Evolutionary conservation across 1,140 invertebrate species (phyloP).

Genomic region (Drosophila prosaltans): DNA sequence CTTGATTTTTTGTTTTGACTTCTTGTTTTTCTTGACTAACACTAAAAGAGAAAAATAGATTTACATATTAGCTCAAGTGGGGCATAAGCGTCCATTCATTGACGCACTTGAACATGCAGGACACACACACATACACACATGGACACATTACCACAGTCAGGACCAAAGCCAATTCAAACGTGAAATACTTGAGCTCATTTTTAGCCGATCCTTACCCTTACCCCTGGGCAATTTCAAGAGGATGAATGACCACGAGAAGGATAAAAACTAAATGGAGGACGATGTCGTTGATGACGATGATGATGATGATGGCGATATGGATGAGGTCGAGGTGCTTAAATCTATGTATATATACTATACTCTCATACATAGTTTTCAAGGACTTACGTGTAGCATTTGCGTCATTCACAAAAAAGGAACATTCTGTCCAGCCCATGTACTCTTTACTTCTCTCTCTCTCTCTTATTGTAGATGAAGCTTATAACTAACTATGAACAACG

Average conservation of each 20-base stretch:
- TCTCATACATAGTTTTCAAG: conserved; percentile 27
- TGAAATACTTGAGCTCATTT: conserved; percentile 17
- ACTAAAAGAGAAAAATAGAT: neutral
- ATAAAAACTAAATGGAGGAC: neutral
- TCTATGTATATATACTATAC: conserved; percentile 1
- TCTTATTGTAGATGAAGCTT: conserved; percentile 17
- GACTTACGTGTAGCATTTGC: conserved; percentile 51
- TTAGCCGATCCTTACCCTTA: no score
- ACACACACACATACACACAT: conserved; percentile 1
- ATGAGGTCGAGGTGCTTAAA: no score
- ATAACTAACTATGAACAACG: conserved; percentile 52
- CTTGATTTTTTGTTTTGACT: no score
- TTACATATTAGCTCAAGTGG: neutral
- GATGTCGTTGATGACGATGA: neutral
- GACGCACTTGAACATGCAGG: conserved; percentile 40
- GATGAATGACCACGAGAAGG: conserved; percentile 24
- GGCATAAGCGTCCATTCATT: conserved; percentile 26
- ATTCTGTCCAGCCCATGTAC: neutral
- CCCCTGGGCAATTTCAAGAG: conserved; percentile 14
- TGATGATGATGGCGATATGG: neutral
- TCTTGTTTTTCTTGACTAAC: no score
- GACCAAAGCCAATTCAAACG: conserved; percentile 8
- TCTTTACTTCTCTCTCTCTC: neutral
- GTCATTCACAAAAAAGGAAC: conserved; percentile 54
- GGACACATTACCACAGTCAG: neutral